phyloP scores from a whole-genome alignment of 2,797 vertebrate species.

The Mormyrus proboscirostris region DNA sequence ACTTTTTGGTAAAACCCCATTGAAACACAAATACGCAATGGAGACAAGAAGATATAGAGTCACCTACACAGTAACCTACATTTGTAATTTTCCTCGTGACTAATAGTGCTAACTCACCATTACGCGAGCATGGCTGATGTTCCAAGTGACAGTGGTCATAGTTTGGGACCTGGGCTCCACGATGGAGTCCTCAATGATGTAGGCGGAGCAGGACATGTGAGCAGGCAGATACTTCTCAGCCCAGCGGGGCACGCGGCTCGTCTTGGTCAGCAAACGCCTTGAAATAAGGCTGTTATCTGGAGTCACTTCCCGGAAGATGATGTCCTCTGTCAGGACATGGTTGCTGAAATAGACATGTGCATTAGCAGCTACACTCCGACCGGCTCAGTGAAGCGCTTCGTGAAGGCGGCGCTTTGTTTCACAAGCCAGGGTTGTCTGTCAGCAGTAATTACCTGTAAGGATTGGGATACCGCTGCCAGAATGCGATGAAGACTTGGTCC shows the following conservation, averaged over 20 bases:
- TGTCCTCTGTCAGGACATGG: constrained; percentile 93
- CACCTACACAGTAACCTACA: not conserved
- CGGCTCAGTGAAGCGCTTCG: not conserved
- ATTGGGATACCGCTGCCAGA: constrained; percentile 93
- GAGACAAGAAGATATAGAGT: not conserved
- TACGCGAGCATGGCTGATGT: constrained; percentile 86
- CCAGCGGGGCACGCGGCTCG: constrained; percentile 86
- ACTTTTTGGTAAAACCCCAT: not conserved
- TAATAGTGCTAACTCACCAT: constrained; percentile 66
- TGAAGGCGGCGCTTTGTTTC: not conserved
- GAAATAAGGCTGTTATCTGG: constrained; percentile 86
- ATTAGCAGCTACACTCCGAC: not conserved
- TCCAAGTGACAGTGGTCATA: constrained; percentile 94
- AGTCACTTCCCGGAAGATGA: constrained; percentile 87
- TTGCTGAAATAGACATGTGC: constrained; percentile 61
- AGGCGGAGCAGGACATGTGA: constrained; percentile 84
- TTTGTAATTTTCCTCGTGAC: not conserved
- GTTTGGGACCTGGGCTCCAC: constrained; percentile 85
- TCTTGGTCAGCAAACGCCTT: constrained; percentile 93
- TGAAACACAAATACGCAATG: not conserved
- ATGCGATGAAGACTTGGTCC: constrained; percentile 93
- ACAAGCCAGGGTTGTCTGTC: not conserved
- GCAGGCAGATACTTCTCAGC: constrained; percentile 84
- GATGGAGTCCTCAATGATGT: constrained; percentile 92
- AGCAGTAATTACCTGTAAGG: constrained; percentile 76